Evolutionary conservation across 2,888 invertebrate genomes (phyloP).

Genomic region (Eupithecia tripunctaria): DNA sequence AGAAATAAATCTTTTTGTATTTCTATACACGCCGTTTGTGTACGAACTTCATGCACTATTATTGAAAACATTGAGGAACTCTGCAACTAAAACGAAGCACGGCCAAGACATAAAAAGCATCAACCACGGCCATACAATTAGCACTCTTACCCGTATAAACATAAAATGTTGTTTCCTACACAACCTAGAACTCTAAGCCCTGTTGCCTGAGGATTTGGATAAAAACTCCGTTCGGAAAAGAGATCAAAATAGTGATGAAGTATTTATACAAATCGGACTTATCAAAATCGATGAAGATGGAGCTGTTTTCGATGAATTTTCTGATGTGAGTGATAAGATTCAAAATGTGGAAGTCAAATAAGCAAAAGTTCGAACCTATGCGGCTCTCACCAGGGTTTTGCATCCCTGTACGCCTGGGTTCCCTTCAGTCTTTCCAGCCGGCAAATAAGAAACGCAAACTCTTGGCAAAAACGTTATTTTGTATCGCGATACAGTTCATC

Average conservation of each 20-base stretch:
- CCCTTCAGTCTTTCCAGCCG: constrained; percentile 83
- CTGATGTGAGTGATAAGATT: constrained; percentile 57
- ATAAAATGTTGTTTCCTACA: constrained; percentile 58
- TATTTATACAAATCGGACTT: constrained; percentile 43
- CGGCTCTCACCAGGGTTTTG: constrained; percentile 85
- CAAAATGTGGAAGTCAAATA: constrained; percentile 70
- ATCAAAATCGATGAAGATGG: constrained; percentile 45
- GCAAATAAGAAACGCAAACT: constrained; percentile 83
- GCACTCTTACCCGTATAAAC: constrained; percentile 61
- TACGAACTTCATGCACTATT: constrained; percentile 69
- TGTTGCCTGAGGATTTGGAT: constrained; percentile 78
- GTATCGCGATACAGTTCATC: constrained; percentile 63
- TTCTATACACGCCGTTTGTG: constrained; percentile 26
- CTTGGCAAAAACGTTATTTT: constrained; percentile 81
- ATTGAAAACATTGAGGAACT: constrained; percentile 51
- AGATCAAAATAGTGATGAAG: constrained; percentile 42
- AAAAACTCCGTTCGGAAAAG: constrained; percentile 47
- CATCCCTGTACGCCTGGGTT: constrained; percentile 84
- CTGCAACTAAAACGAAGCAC: constrained; percentile 76
- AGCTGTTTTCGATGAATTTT: constrained; percentile 45
- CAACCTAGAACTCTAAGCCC: constrained; percentile 72
- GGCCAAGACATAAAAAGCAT: constrained; percentile 81
- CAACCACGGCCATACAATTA: constrained; percentile 71
- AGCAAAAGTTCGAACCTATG: constrained; percentile 83
- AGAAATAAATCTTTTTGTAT: constrained; percentile 22